Percentiles rank a stretch among this genome's conserved stretches.
Evolutionary conservation across 2,888 invertebrate species (phyloP).

Genomic region (Acrobeloides nanus): DNA sequence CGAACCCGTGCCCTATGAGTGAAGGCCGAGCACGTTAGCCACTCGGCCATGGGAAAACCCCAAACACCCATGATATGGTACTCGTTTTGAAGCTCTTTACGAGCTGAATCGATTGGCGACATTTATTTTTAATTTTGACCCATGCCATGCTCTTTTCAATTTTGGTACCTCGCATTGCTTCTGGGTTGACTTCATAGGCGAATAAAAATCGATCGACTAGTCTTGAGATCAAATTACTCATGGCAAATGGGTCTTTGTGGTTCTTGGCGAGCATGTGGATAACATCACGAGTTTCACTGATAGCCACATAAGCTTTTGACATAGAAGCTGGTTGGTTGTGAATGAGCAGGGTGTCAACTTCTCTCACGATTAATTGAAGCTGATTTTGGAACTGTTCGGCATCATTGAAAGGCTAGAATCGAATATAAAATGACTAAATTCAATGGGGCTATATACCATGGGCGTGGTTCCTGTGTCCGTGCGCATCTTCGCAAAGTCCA

Average conservation of each 20-base stretch:
- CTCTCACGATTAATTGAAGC: not conserved
- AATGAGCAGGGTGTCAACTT: not conserved
- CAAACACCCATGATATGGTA: no score
- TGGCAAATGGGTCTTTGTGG: not conserved
- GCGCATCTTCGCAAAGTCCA: not conserved
- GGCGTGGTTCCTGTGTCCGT: conserved; percentile 55
- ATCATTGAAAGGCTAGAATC: not conserved
- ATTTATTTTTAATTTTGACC: no score
- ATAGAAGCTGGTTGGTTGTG: not conserved
- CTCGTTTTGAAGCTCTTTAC: no score
- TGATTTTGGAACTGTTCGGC: not conserved
- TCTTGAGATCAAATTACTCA: not conserved
- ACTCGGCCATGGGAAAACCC: no score
- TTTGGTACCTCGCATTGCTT: no score
- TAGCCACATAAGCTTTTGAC: not conserved
- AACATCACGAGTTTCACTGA: not conserved
- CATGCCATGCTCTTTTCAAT: no score
- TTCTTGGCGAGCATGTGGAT: not conserved
- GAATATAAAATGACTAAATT: not conserved
- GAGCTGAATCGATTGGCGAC: no score
- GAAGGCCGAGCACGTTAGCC: no score
- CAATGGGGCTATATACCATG: conserved; percentile 48
- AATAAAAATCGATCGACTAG: conserved; percentile 35
- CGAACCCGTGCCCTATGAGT: no score
- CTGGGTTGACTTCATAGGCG: no score